Conservation (phyloP, 1,140 invertebrate genomes). For the Cydia pomonella region DNA sequence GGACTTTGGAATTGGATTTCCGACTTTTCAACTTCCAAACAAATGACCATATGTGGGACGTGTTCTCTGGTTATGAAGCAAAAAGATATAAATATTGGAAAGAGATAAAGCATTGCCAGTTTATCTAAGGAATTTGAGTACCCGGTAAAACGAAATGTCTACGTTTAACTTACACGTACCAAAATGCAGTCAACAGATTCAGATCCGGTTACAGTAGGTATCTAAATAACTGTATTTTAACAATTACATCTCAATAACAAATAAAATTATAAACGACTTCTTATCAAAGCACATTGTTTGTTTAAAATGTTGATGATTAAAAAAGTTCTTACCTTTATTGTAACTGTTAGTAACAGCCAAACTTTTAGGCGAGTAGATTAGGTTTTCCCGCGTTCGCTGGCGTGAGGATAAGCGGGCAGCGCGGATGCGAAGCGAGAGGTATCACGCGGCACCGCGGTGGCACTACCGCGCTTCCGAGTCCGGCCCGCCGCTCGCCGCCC, state of each 20-base stretch:
- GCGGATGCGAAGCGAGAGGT: conserved; percentile 53
- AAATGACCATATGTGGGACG: neutral
- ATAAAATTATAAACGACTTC: no score
- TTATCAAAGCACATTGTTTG: no score
- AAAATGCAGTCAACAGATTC: no score
- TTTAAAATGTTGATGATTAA: neutral
- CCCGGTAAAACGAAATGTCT: neutral
- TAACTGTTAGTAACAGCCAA: conserved; percentile 38
- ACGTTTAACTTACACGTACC: no score
- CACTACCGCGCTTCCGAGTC: conserved; percentile 61
- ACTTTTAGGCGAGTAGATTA: conserved; percentile 38
- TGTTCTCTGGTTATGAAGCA: neutral
- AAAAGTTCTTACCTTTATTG: conserved; percentile 17
- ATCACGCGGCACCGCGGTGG: conserved; percentile 57
- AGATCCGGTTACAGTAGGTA: no score
- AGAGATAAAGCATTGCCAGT: no score
- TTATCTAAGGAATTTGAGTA: no score
- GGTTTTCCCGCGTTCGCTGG: conserved; percentile 42
- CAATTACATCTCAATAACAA: no score
- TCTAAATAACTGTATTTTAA: no score
- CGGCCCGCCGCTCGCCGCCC: conserved; percentile 43
- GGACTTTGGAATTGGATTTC: neutral
- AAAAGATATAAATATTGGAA: neutral
- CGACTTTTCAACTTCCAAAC: neutral
- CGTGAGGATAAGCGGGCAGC: conserved; percentile 36